These are phyloP conservation scores for Poecile montanus DNA, from an alignment of 2,797 vertebrate species.

Conservation along the genomic window DNA sequence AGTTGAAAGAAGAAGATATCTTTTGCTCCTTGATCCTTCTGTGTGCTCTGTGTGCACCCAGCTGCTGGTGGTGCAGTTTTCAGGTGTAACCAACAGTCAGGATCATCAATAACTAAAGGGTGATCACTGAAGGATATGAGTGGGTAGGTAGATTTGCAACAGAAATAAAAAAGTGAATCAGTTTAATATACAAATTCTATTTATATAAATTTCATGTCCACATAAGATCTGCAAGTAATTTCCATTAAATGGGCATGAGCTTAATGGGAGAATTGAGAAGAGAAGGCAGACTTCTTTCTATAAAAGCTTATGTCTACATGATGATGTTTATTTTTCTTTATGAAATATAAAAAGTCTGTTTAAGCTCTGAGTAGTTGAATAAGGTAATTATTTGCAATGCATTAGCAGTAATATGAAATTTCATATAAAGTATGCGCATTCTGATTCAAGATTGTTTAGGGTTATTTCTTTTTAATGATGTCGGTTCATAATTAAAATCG, in stretches of 20 bases:
- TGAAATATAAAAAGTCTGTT: constrained; percentile 14
- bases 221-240: not conserved
- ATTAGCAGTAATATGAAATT: constrained; percentile 49
- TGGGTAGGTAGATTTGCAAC: not conserved
- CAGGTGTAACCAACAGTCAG: not conserved
- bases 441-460: not conserved
- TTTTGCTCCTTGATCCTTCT: not conserved
- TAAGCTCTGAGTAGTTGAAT: constrained; percentile 37
- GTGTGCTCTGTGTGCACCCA: not conserved
- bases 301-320: not conserved
- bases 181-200: not conserved
- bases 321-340: constrained; percentile 41
- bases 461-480: constrained; percentile 54
- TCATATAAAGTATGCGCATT: constrained; percentile 24
- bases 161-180: not conserved
- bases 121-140: not conserved
- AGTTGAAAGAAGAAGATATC: not conserved
- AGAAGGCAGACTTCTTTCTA: not conserved
- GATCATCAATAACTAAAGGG: not conserved
- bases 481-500: constrained; percentile 62
- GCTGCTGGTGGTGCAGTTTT: not conserved
- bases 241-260: not conserved
- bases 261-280: not conserved
- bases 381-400: constrained; percentile 62
- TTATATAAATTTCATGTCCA: not conserved